Evolutionary conservation across 2,888 invertebrate genomes (phyloP).

Genomic region (Agapostemon virescens): DNA sequence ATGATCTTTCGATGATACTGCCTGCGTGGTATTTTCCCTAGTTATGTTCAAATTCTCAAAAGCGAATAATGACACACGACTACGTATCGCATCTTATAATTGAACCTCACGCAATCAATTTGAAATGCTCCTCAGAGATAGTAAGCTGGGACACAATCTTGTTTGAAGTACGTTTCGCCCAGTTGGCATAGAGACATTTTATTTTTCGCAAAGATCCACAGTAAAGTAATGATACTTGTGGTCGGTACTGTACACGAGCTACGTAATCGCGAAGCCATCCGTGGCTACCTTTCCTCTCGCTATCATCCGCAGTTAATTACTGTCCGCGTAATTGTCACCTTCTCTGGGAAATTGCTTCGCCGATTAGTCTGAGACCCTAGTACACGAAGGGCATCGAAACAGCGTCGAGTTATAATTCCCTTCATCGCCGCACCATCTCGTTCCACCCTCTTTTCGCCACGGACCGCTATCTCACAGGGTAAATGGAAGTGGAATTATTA

Average conservation of each 20-base stretch:
- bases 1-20: too few species aligned
- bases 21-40: too few species aligned
- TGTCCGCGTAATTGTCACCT: conserved; percentile 61
- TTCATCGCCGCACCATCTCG: neutral
- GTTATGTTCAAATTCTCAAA: too few species aligned
- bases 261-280: conserved; percentile 52
- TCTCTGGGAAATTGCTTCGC: conserved; percentile 46
- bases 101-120: too few species aligned
- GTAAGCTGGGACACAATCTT: neutral
- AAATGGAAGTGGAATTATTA: conserved; percentile 33
- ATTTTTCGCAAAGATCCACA: neutral
- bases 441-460: neutral
- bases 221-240: neutral
- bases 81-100: too few species aligned
- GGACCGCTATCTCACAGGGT: conserved; percentile 5
- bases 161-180: neutral
- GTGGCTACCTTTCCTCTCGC: conserved; percentile 41
- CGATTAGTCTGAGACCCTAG: conserved; percentile 44
- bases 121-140: neutral
- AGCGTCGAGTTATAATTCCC: conserved; percentile 13
- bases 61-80: too few species aligned
- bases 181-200: neutral
- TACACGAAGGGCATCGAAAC: conserved; percentile 23
- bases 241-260: conserved; percentile 36
- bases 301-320: conserved; percentile 63